Base-by-base conservation (phyloP, 2,113 vertebrate species). In the Gnathonemus echidnorhynchus region DNA sequence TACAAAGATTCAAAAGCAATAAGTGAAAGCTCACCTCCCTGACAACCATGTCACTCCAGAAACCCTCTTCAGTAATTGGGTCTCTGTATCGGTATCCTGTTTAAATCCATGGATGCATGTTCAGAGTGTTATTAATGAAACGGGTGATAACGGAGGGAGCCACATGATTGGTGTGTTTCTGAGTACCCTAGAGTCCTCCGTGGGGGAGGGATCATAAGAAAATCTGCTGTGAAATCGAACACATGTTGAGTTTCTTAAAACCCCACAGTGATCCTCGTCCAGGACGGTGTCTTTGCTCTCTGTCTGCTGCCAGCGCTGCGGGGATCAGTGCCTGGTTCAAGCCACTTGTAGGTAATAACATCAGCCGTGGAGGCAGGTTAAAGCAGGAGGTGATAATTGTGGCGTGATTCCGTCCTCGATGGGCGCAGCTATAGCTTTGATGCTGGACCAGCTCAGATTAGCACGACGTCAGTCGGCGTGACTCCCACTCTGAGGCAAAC, bases 351-450 rank as follows among this genome's bases (percentile, higher is more conserved):
- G 80, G 35, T 46, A 46, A 84, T 84, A 46, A 39, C 13, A 13
- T 74, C 11, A 35, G 66, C 27, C 0, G 1, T 31, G 70, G n/a
- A 27, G 62, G n/a, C 62, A 70, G 27, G 62, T 31, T 70, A 70
- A 31, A 31, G 74, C 31, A 19, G 35, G 35, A 19, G 74, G 13
- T 39, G 35, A 19, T 42, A 80, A 42, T 6, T 19, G 17, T 80
- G 74, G 74, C 5, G 2, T 80, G 35, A 80, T 42, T 42, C 35
- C 15, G 1, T 39, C 13, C 9, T 3, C 9, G 2, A 66, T 11
- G 0, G 2, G 9, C n/a, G 8, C n/a, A 27, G n/a, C n/a, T 27
- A 10, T 9, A 31, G n/a, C n/a, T 27, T 0, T 0, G 3, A 3
- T 13, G 27, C n/a, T 70, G 10, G 3, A 27, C n/a, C 56, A 58